Evolutionary conservation across 1,140 invertebrate species (phyloP), one percentile per base, ranked within the genome.

Genomic region (Drosophila parvula): DNA sequence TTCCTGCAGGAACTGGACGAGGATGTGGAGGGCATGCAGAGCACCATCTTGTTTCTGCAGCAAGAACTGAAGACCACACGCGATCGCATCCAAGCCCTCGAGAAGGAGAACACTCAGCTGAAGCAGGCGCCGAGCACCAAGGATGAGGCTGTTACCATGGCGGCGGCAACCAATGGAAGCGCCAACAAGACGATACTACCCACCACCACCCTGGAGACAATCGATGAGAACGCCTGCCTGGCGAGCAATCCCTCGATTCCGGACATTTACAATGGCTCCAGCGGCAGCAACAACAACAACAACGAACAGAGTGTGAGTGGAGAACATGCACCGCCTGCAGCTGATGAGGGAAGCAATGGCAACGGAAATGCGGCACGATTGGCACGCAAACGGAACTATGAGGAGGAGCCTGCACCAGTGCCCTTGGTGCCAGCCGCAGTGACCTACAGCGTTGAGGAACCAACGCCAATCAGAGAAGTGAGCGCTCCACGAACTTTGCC

Each of bases 21-120:
- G 92, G 98, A 99, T 92, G 97, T 99, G 12, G 98, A 99, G 93
- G 98, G 98, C 6, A 98, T 99, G 97, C 98, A 99, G 93, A 98
- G 97, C 88, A 99, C 98, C 60, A 98, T 99, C 81, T 95, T 97
- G 90, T 97, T 97, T 92, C 94, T 99, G 56, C 98, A 99, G 90
- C 97, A 98, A 91, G 97, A 99, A 92, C 92, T 99, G 48, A 94
- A 96, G 44, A 96, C 96, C 78, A 93, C 96, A 1, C 95, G 96
- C 77, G 96, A 96, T 61, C 93, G 93, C 48, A 92, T 92, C 40
- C 78, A 88, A 50, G 71, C 55, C 3, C 74, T 92, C 2, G 91
- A 92, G 32, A 91, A 85, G 44, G 91, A 92, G 45, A 92, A 92
- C 56, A 45, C 45, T 18, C 82, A 83, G 30, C 63, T 89, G 0